These are phyloP conservation scores for Phenganax subtilis DNA, from an alignment of 92 coral and sea anemone genomes.

Conservation along the genomic window DNA sequence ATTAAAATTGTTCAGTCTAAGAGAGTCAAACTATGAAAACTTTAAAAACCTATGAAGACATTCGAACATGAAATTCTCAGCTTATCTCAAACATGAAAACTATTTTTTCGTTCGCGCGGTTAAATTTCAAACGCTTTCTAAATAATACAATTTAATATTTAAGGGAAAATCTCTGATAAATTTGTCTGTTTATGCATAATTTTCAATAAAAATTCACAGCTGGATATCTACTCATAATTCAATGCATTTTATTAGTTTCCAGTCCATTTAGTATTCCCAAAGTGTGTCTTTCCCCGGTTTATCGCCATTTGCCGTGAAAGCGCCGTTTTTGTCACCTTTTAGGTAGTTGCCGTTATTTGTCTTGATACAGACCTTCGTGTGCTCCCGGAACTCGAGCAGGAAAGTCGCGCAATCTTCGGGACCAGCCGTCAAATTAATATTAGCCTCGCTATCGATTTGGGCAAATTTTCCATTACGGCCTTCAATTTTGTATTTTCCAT, in stretches of 20 bases:
- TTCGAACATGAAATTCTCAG: no score
- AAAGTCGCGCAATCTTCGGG: constrained; percentile 64
- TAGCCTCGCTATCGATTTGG: constrained; percentile 57
- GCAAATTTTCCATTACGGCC: constrained; percentile 73
- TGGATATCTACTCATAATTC: constrained; percentile 5
- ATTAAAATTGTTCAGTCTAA: no score
- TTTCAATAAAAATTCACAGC: constrained; percentile 1
- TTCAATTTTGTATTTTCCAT: constrained; percentile 64
- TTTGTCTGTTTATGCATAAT: background rate
- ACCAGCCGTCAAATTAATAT: constrained; percentile 60
- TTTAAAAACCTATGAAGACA: no score
- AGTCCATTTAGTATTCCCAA: constrained; percentile 78
- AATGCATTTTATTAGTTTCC: constrained; percentile 9
- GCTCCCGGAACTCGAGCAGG: constrained; percentile 70
- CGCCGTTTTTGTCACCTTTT: constrained; percentile 79
- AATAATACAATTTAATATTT: no score
- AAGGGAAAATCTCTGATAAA: no score
- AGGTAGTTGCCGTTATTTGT: constrained; percentile 77
- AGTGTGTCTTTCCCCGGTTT: constrained; percentile 53
- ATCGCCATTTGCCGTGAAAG: constrained; percentile 67
- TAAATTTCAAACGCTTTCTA: no score
- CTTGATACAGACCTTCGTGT: constrained; percentile 73
- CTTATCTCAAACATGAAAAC: no score
- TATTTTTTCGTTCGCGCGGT: no score
- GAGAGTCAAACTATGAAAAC: no score